Percentiles rank a stretch among this genome's conserved stretches.
Conservation (phyloP, 2,113 vertebrate genomes). For the Prochilodus magdalenae region DNA sequence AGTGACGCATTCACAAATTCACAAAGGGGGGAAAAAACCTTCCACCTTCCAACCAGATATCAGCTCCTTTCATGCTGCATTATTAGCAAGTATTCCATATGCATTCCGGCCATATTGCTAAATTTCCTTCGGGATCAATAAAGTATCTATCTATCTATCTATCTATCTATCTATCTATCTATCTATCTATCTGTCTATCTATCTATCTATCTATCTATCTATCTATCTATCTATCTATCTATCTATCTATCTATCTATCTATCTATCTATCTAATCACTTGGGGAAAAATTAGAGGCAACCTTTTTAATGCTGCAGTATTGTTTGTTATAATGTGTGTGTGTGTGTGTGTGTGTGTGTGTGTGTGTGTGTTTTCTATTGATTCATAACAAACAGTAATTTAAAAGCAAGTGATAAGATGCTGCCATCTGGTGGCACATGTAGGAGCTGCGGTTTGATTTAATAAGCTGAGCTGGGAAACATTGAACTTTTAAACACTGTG, state of each 20-base stretch:
- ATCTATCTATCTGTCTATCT: too few species aligned
- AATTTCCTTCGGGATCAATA: too few species aligned
- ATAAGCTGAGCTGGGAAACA: too few species aligned
- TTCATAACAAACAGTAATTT: neutral
- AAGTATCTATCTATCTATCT: too few species aligned
- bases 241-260: too few species aligned
- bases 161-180: too few species aligned
- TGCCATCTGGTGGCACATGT: conserved; percentile 64
- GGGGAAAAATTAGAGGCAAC: conserved; percentile 11
- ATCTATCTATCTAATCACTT: too few species aligned
- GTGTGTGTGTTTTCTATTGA: neutral
- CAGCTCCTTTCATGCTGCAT: conserved; percentile 24
- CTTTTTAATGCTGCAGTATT: conserved; percentile 31
- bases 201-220: too few species aligned
- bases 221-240: too few species aligned
- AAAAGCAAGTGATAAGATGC: conserved; percentile 39
- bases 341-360: too few species aligned
- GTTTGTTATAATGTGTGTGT: conserved; percentile 8
- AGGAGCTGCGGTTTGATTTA: neutral
- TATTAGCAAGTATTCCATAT: conserved; percentile 33
- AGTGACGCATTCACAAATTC: conserved; percentile 29
- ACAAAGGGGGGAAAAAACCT: conserved; percentile 31
- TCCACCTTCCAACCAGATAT: conserved; percentile 24
- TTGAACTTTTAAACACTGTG: too few species aligned
- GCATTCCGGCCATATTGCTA: neutral